Percentiles rank a stretch among this genome's conserved stretches.
These are phyloP conservation scores for Tillus elongatus DNA, from an alignment of 2,888 invertebrate genomes.

Conservation along the genomic window DNA sequence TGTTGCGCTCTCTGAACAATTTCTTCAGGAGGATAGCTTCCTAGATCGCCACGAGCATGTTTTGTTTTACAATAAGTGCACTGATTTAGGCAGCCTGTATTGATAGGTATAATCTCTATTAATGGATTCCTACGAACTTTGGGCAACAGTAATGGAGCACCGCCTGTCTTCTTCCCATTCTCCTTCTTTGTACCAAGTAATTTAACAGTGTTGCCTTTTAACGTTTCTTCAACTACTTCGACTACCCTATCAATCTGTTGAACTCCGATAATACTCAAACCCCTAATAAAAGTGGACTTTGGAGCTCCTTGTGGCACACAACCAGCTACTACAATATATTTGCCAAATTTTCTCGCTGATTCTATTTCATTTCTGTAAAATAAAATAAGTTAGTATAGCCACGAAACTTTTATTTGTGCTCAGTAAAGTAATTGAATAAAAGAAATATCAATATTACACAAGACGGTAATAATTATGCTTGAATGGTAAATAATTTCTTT, in stretches of 20 bases:
- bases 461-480: no score
- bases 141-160: constrained; percentile 78
- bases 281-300: constrained; percentile 57
- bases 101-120: constrained; percentile 94
- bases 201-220: constrained; percentile 62
- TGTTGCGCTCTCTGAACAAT: constrained; percentile 80
- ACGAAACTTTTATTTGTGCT: no score
- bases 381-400: no score
- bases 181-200: constrained; percentile 69
- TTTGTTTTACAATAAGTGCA: constrained; percentile 99
- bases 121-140: constrained; percentile 93
- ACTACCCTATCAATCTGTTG: constrained; percentile 97
- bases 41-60: constrained; percentile 93
- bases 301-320: constrained; percentile 95
- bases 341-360: constrained; percentile 60
- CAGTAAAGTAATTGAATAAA: no score
- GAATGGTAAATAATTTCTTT: no score
- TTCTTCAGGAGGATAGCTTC: constrained; percentile 83
- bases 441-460: no score
- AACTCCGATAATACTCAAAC: constrained; percentile 91
- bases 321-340: constrained; percentile 90
- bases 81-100: constrained; percentile 93
- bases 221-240: constrained; percentile 94
- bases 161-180: constrained; percentile 72
- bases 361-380: constrained; percentile 70